phyloP scores from a whole-genome alignment of 2,113 vertebrate species.

The Anas platyrhynchos region DNA sequence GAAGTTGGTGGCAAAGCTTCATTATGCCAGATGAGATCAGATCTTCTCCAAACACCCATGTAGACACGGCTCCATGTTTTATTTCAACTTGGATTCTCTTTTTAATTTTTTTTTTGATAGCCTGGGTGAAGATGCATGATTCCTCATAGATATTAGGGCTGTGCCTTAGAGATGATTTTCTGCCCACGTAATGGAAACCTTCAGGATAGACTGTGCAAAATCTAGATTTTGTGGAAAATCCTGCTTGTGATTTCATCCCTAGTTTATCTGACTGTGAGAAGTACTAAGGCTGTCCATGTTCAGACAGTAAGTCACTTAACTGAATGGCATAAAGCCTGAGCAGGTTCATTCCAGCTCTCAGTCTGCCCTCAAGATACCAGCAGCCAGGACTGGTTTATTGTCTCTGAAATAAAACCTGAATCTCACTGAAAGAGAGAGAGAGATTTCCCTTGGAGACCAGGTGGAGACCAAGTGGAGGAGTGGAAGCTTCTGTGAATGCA shows the following conservation, averaged over 20 bases:
- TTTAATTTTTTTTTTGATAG: neutral
- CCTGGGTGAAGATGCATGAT: neutral
- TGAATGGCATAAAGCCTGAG: neutral
- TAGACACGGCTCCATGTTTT: neutral
- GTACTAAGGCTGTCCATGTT: rapidly evolving
- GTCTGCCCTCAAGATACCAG: neutral
- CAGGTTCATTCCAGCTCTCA: neutral
- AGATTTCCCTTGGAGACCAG: neutral
- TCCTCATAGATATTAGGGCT: neutral
- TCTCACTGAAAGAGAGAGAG: neutral
- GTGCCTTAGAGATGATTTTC: neutral
- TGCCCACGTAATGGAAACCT: neutral
- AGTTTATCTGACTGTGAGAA: neutral
- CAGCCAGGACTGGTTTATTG: neutral
- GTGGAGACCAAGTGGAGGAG: neutral
- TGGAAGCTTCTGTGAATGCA: neutral
- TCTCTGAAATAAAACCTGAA: neutral
- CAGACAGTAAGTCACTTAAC: neutral
- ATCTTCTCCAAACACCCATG: constrained; percentile 1
- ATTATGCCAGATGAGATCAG: neutral
- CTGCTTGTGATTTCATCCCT: neutral
- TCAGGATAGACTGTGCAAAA: neutral
- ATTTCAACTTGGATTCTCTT: neutral
- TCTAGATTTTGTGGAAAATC: neutral
- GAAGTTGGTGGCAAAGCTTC: neutral